Conservation (phyloP, 2,113 vertebrate species). For the Bubo bubo region DNA sequence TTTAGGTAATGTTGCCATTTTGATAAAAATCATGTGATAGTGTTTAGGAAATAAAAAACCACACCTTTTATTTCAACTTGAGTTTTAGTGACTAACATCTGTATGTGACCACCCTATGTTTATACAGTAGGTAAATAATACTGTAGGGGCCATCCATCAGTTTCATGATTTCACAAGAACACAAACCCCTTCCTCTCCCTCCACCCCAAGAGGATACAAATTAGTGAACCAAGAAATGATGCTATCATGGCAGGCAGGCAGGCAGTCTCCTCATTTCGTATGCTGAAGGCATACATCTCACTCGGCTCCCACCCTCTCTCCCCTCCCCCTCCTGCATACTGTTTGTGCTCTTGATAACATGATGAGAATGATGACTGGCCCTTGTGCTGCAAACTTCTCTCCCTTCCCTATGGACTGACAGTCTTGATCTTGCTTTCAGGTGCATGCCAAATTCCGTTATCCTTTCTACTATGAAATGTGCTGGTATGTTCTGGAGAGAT, state of each 20-base stretch:
- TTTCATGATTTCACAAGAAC: slow-evolving; percentile 22
- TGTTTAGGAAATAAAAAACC: not conserved
- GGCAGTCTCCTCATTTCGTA: slow-evolving; percentile 63
- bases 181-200: slow-evolving; percentile 32
- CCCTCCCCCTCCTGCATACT: slow-evolving; percentile 36
- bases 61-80: not conserved
- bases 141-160: slow-evolving; percentile 1
- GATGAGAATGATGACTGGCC: slow-evolving; percentile 38
- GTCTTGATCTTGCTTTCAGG: slow-evolving; percentile 76
- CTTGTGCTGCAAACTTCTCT: slow-evolving; percentile 30
- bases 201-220: slow-evolving; percentile 44
- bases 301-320: slow-evolving; percentile 32
- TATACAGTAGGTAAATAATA: not conserved
- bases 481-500: slow-evolving; percentile 98
- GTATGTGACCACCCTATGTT: slow-evolving; percentile 29
- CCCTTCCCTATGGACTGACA: slow-evolving; percentile 4
- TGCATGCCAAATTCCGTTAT: slow-evolving; percentile 95
- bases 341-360: slow-evolving; percentile 64
- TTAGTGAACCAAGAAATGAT: slow-evolving; percentile 59
- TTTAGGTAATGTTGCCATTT: slow-evolving; percentile 23
- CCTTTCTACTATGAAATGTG: slow-evolving; percentile 98
- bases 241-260: slow-evolving; percentile 42
- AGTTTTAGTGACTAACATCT: slow-evolving; percentile 6
- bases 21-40: not conserved
- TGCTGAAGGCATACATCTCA: slow-evolving; percentile 61